Evolutionary conservation across 2,797 vertebrate species (phyloP).

Genomic region (Brachymystax lenok): DNA sequence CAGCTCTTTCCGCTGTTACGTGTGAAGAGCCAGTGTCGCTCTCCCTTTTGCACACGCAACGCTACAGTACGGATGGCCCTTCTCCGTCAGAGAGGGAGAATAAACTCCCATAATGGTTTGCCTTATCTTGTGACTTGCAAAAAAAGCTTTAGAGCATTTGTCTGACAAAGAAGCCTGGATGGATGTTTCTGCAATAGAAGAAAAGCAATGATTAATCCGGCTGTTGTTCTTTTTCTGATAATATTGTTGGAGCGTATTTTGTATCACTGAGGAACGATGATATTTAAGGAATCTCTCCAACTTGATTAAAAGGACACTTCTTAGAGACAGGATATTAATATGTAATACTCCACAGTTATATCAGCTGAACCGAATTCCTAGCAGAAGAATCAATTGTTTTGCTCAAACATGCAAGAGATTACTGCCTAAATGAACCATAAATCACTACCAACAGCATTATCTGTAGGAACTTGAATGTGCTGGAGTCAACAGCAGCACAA

Average conservation of each 20-base stretch:
- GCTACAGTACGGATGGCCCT: constrained; percentile 58
- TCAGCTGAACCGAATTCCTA: constrained; percentile 47
- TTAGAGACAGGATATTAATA: constrained; percentile 62
- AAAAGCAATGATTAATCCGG: constrained; percentile 56
- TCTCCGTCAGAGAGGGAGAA: constrained; percentile 48
- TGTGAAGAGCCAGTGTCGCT: constrained; percentile 11
- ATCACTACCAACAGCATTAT: constrained; percentile 43
- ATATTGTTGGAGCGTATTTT: constrained; percentile 43
- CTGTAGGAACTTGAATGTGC: constrained; percentile 26
- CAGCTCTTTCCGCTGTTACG: constrained; percentile 40
- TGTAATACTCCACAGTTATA: constrained; percentile 58
- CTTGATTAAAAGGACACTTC: constrained; percentile 56
- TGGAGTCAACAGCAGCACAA: constrained; percentile 42
- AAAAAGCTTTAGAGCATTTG: constrained; percentile 49
- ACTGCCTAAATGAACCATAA: constrained; percentile 42
- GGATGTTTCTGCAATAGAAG: constrained; percentile 47
- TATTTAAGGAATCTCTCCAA: constrained; percentile 50
- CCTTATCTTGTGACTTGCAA: constrained; percentile 58
- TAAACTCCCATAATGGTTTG: constrained; percentile 36
- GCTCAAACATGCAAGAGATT: constrained; percentile 51
- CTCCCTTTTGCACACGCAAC: constrained; percentile 15
- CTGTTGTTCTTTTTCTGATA: constrained; percentile 30
- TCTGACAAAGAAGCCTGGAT: constrained; percentile 40
- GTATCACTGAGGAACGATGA: constrained; percentile 36
- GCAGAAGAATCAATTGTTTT: constrained; percentile 44